Conservation (phyloP, 1,140 invertebrate genomes). For the Drosophila athabasca region DNA sequence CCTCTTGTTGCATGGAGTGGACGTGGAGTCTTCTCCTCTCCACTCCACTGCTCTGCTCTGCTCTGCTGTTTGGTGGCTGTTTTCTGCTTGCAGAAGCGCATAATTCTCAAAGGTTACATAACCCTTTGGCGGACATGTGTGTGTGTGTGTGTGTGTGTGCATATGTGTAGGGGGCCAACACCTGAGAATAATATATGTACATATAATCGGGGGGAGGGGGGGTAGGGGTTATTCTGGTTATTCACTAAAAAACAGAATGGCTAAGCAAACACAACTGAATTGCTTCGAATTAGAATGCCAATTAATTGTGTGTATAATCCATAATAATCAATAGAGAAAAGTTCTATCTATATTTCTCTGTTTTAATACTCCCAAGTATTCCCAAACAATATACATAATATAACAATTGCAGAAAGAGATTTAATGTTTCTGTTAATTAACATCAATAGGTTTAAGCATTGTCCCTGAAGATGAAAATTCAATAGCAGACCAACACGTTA, state of each 20-base stretch:
- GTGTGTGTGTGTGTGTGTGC: conserved; percentile 5
- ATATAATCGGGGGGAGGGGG: conserved; percentile 1
- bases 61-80: conserved; percentile 17
- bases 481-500: neutral
- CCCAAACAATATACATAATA: too few species aligned
- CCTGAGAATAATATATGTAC: conserved; percentile 34
- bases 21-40: neutral
- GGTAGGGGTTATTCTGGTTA: conserved; percentile 19
- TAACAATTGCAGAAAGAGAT: too few species aligned
- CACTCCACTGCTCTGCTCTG: neutral
- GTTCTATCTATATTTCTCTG: too few species aligned
- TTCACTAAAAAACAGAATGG: too few species aligned
- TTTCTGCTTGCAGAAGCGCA: conserved; percentile 59
- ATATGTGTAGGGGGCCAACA: conserved; percentile 27
- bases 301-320: too few species aligned
- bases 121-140: conserved; percentile 16
- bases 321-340: too few species aligned
- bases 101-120: conserved; percentile 63
- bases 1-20: conserved; percentile 3
- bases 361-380: too few species aligned
- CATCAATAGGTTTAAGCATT: too few species aligned
- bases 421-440: too few species aligned
- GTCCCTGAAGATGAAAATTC: too few species aligned
- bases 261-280: too few species aligned
- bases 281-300: too few species aligned